Conservation (phyloP, 1,140 invertebrate genomes). For the Thaumetopoea pityocampa region DNA sequence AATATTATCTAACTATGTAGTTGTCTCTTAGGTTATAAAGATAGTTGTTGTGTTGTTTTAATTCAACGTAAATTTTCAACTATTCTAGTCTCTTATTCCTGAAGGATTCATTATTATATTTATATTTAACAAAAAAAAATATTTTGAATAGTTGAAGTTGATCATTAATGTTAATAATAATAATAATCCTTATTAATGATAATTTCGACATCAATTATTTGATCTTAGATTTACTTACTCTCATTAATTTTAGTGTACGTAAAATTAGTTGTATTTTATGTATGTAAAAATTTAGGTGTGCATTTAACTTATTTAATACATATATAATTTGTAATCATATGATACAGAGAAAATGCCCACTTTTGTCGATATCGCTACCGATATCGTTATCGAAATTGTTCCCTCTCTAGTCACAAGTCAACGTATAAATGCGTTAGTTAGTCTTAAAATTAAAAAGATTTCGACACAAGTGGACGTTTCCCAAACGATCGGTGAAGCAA, state of each 20-base stretch:
- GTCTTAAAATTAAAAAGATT: slow-evolving; percentile 21
- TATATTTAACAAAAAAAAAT: slow-evolving; percentile 32
- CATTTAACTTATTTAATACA: slow-evolving; percentile 56
- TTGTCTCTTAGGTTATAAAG: slow-evolving; percentile 51
- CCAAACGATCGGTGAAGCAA: slow-evolving; percentile 30
- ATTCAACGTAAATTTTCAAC: slow-evolving; percentile 40
- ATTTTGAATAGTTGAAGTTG: slow-evolving; percentile 42
- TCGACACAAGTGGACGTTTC: slow-evolving; percentile 23
- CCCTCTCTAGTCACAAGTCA: slow-evolving; percentile 7
- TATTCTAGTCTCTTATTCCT: slow-evolving; percentile 41
- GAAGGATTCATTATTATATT: slow-evolving; percentile 20
- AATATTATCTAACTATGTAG: slow-evolving; percentile 46
- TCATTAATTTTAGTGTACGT: slow-evolving; percentile 60
- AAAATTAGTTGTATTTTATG: slow-evolving; percentile 63
- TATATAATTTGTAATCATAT: slow-evolving; percentile 22
- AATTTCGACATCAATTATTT: slow-evolving; percentile 41
- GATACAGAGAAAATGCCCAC: slow-evolving; percentile 9
- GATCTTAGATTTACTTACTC: slow-evolving; percentile 44
- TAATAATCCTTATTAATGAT: slow-evolving; percentile 43
- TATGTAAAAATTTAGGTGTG: slow-evolving; percentile 53
- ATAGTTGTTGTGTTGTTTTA: slow-evolving; percentile 63
- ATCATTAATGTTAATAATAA: slow-evolving; percentile 43
- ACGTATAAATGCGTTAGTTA: background rate
- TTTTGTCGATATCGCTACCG: slow-evolving; percentile 12
- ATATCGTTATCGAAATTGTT: slow-evolving; percentile 2